phyloP scores from a whole-genome alignment of 2,113 vertebrate genomes.

The Chaetura pelagica region DNA sequence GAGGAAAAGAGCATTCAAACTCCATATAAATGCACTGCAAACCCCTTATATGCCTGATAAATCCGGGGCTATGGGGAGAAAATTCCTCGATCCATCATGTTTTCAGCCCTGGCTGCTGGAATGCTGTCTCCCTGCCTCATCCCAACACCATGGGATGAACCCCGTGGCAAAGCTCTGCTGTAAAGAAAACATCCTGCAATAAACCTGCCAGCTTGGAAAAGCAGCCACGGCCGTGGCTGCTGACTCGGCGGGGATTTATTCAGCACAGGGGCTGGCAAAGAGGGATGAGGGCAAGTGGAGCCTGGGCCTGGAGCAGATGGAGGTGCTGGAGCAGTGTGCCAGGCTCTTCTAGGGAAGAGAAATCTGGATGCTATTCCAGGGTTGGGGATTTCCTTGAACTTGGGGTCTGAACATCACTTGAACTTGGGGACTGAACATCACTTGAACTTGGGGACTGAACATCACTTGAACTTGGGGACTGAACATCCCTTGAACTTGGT shows the following conservation, averaged over 20 bases:
- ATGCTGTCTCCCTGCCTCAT: neutral
- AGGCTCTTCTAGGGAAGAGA: neutral
- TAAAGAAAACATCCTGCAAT: neutral
- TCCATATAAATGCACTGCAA: neutral
- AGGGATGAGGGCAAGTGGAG: neutral
- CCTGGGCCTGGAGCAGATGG: accelerated
- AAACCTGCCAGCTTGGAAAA: neutral
- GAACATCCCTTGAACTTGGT: accelerated
- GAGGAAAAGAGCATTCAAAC: neutral
- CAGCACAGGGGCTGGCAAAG: neutral
- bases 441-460: neutral
- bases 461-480: neutral
- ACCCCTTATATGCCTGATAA: accelerated
- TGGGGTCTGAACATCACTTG: too few relatives aligned
- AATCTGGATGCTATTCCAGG: neutral
- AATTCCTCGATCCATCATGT: accelerated
- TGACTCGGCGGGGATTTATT: conserved; percentile 16
- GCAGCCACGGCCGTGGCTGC: neutral
- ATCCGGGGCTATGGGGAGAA: accelerated
- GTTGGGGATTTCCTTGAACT: neutral
- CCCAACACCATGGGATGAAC: neutral
- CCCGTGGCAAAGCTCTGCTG: neutral
- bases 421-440: too few relatives aligned
- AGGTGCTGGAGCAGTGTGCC: neutral
- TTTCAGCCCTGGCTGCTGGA: neutral